phyloP scores from a whole-genome alignment of 2,797 vertebrate species.

The Vultur gryphus region DNA sequence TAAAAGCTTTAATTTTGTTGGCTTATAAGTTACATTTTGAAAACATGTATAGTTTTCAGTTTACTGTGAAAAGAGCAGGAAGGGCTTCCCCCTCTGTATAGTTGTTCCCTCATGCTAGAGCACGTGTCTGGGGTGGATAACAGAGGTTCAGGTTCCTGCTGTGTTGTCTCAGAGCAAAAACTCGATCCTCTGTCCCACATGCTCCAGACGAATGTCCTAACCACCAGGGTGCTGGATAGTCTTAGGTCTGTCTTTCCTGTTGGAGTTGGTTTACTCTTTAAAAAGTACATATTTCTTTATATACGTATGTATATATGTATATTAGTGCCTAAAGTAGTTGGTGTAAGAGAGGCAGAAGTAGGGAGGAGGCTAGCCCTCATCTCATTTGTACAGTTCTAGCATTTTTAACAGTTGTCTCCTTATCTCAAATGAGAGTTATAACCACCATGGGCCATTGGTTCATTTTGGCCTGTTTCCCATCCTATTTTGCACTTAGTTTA shows the following conservation, averaged over 20 bases:
- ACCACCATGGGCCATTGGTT: neutral
- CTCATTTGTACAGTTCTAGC: neutral
- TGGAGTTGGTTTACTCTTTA: neutral
- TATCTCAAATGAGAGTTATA: neutral
- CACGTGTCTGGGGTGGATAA: neutral
- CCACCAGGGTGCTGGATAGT: neutral
- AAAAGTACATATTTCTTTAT: neutral
- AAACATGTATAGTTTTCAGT: neutral
- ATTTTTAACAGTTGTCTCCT: neutral
- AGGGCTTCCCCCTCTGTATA: neutral
- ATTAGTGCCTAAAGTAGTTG: neutral
- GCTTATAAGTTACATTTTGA: neutral
- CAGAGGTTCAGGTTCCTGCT: neutral
- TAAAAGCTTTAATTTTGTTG: neutral
- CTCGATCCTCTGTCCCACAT: neutral
- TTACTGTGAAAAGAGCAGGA: neutral
- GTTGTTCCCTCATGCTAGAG: neutral
- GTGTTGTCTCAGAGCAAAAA: neutral
- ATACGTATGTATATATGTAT: neutral
- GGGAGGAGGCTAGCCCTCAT: neutral
- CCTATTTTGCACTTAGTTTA: neutral
- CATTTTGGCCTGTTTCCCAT: neutral
- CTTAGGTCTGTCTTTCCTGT: neutral
- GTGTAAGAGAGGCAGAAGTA: neutral
- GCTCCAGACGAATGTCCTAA: neutral